phyloP scores from a whole-genome alignment of 2,888 invertebrate genomes.

The Euproctis similis region DNA sequence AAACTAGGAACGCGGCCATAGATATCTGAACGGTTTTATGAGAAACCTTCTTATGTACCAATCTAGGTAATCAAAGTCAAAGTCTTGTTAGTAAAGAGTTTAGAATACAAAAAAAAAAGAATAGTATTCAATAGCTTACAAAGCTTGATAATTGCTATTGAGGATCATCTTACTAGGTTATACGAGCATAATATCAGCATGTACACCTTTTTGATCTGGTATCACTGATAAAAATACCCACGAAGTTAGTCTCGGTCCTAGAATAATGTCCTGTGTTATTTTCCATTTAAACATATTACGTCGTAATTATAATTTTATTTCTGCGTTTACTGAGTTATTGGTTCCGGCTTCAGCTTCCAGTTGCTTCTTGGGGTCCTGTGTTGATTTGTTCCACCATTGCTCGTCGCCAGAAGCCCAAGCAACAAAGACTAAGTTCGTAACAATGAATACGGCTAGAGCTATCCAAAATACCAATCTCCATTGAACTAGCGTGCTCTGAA shows the following conservation, averaged over 20 bases:
- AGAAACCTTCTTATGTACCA: no score
- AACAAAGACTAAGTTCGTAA: conserved; percentile 82
- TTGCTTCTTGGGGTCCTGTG: conserved; percentile 46
- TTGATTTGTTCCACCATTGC: conserved; percentile 83
- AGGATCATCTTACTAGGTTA: no score
- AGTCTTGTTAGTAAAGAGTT: no score
- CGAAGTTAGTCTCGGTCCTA: conserved; percentile 12
- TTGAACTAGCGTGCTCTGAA: conserved; percentile 77
- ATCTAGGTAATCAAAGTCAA: no score
- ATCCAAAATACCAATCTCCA: conserved; percentile 91
- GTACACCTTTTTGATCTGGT: no score
- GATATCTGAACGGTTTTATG: no score
- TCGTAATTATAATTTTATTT: conserved; percentile 45
- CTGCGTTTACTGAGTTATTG: conserved; percentile 46
- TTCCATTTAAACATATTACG: conserved; percentile 11
- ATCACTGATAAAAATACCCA: no score
- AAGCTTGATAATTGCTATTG: no score
- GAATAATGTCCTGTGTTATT: conserved; percentile 17
- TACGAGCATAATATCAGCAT: no score
- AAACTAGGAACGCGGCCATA: no score
- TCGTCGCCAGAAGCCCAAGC: conserved; percentile 85
- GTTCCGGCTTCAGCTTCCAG: conserved; percentile 41
- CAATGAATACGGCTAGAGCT: conserved; percentile 81
- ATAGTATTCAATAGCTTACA: no score
- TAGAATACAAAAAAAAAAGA: no score